phyloP scores from a whole-genome alignment of 2,113 vertebrate species.

The Peromyscus maniculatus region DNA sequence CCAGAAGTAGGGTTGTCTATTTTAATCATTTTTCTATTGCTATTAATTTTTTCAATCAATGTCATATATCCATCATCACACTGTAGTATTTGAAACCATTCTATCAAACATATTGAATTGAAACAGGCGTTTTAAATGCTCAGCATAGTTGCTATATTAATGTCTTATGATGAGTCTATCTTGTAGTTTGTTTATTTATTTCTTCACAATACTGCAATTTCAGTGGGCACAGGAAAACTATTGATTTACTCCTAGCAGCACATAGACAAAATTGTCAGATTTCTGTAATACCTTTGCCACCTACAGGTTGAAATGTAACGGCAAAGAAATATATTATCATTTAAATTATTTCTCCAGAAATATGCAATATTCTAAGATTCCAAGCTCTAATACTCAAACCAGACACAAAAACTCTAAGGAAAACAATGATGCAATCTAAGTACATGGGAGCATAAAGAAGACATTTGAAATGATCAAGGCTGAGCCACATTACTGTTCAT shows the following conservation, averaged over 20 bases:
- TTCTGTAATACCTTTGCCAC: constrained; percentile 53
- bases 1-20: not conserved
- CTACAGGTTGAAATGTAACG: constrained; percentile 16
- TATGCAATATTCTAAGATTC: constrained; percentile 34
- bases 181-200: constrained; percentile 63
- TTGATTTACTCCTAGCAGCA: constrained; percentile 34
- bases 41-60: constrained; percentile 21
- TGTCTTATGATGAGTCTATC: constrained; percentile 33
- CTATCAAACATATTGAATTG: not conserved
- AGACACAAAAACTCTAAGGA: constrained; percentile 36
- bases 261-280: constrained; percentile 25
- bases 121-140: constrained; percentile 30
- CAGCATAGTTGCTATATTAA: not conserved
- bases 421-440: constrained; percentile 44
- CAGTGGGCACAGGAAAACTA: not conserved
- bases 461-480: not conserved
- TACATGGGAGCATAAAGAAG: not conserved
- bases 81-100: not conserved
- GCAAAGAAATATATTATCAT: constrained; percentile 70
- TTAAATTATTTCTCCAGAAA: constrained; percentile 69
- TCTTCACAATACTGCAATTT: constrained; percentile 40
- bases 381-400: constrained; percentile 1
- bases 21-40: not conserved
- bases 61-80: not conserved
- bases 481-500: not conserved